Evolutionary conservation across 37 sponge, comb jelly and placozoan species (phyloP).

Genomic region (Tethya wilhelma): DNA sequence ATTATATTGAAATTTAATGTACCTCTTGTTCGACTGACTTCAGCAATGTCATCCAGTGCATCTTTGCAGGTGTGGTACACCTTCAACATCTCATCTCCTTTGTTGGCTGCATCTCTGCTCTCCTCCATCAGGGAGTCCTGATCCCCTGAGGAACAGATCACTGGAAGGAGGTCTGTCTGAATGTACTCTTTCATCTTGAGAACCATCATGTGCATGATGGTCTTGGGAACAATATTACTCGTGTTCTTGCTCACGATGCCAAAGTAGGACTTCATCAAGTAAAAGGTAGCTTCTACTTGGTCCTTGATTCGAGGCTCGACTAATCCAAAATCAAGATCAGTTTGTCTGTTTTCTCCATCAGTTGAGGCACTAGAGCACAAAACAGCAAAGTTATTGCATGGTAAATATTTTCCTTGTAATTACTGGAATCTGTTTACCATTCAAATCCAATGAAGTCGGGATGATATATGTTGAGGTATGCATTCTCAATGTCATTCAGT

Average conservation of each 20-base stretch:
- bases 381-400: too few relatives aligned
- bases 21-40: constrained; percentile 83
- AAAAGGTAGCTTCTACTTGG: constrained; percentile 95
- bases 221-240: constrained; percentile 91
- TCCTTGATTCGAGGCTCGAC: constrained; percentile 93
- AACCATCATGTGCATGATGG: constrained; percentile 93
- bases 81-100: constrained; percentile 88
- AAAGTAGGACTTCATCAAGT: constrained; percentile 94
- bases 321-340: constrained; percentile 37
- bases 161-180: constrained; percentile 79
- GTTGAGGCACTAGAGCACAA: too few relatives aligned
- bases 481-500: constrained; percentile 82
- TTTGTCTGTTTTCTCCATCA: too few relatives aligned
- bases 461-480: constrained; percentile 99
- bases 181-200: constrained; percentile 88
- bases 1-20: too few relatives aligned
- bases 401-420: too few relatives aligned
- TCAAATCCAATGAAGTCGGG: constrained; percentile 99
- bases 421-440: constrained; percentile 74
- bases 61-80: constrained; percentile 97
- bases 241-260: constrained; percentile 87
- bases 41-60: constrained; percentile 85
- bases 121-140: constrained; percentile 95
- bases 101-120: constrained; percentile 77
- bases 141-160: constrained; percentile 85